A percentile compares a stretch with the other conserved stretches of the same genome.
These are phyloP conservation scores for Aphaenogaster ashmeadi DNA, from an alignment of 1,140 invertebrate genomes.

Conservation along the genomic window DNA sequence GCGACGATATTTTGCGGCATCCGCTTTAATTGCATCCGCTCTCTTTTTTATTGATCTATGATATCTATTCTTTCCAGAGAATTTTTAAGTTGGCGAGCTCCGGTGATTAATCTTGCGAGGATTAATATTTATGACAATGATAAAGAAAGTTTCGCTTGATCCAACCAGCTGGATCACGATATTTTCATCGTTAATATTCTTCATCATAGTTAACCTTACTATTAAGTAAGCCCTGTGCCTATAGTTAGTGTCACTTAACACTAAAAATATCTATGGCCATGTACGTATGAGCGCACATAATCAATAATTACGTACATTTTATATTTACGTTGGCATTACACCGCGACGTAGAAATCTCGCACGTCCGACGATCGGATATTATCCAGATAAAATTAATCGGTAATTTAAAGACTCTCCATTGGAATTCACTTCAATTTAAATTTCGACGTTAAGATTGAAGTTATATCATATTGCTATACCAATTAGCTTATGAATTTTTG, in stretches of 20 bases:
- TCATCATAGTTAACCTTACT: conserved; percentile 55
- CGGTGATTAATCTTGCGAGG: conserved; percentile 19
- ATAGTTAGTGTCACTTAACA: conserved; percentile 61
- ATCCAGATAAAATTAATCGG: conserved; percentile 33
- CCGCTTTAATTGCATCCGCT: conserved; percentile 38
- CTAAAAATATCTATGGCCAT: conserved; percentile 60
- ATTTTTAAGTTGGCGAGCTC: neutral
- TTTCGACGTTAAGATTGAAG: conserved; percentile 14
- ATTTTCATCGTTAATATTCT: conserved; percentile 60
- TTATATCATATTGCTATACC: conserved; percentile 14
- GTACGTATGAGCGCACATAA: conserved; percentile 63
- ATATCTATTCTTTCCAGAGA: neutral
- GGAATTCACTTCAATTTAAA: conserved; percentile 12
- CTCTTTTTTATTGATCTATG: conserved; percentile 10
- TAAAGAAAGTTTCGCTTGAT: conserved; percentile 23
- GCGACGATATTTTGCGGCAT: conserved; percentile 16
- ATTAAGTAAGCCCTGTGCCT: conserved; percentile 61
- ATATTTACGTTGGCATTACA: conserved; percentile 61
- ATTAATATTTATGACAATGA: conserved; percentile 39
- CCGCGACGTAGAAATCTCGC: conserved; percentile 50
- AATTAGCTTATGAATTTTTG: neutral
- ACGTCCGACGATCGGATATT: conserved; percentile 22
- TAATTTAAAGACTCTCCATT: conserved; percentile 27
- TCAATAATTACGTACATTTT: conserved; percentile 66
- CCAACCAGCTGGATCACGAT: conserved; percentile 22